Conservation (phyloP, 2,797 vertebrate genomes). For the Somateria mollissima region DNA sequence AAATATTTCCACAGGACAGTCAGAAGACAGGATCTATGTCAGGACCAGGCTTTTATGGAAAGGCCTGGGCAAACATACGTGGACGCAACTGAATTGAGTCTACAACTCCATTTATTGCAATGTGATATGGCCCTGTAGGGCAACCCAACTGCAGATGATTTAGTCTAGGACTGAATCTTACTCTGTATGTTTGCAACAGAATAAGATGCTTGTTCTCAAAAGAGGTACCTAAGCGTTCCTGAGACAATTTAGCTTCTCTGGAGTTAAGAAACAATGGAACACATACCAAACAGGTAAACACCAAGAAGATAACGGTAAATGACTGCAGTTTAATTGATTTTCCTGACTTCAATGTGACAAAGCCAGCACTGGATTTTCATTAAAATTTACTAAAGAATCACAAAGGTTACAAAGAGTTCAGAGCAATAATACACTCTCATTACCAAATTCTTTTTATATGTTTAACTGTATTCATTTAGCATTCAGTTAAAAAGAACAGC, state of each 20-base stretch:
- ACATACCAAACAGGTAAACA: background rate
- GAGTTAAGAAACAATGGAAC: background rate
- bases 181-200: background rate
- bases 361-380: constrained; percentile 20
- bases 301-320: constrained; percentile 32
- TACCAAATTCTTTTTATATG: constrained; percentile 41
- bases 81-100: background rate
- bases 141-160: background rate
- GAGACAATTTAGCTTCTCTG: background rate
- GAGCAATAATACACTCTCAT: constrained; percentile 39
- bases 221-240: background rate
- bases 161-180: background rate
- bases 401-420: constrained; percentile 45
- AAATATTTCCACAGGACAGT: background rate
- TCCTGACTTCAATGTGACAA: constrained; percentile 29
- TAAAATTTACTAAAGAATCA: constrained; percentile 48
- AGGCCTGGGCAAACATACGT: background rate
- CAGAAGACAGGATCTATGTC: background rate
- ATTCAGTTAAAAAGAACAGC: constrained; percentile 63
- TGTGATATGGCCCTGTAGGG: too few species aligned
- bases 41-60: background rate
- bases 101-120: background rate
- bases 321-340: constrained; percentile 34
- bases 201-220: background rate
- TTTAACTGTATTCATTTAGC: constrained; percentile 56